A percentile compares a stretch with the other conserved stretches of the same genome.
Conservation (phyloP, 2,797 vertebrate species). For the Balearica regulorum region DNA sequence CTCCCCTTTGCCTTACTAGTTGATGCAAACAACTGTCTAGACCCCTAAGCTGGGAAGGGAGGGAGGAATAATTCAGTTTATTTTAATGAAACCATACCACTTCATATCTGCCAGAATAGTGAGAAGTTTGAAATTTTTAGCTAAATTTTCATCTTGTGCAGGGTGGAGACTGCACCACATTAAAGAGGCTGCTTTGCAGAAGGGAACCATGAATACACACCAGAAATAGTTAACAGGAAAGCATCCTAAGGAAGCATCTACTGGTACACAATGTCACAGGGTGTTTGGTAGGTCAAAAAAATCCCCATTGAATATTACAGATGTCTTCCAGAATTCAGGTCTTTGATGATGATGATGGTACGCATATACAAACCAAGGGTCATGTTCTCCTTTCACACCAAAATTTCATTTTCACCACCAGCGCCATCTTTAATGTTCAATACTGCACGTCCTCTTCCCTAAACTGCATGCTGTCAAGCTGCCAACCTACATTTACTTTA, state of each 20-base stretch:
- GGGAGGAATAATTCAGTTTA: background rate
- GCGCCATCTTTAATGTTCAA: fast-evolving
- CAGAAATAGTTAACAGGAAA: background rate
- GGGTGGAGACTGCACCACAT: too few species aligned
- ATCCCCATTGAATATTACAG: background rate
- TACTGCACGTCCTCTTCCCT: background rate
- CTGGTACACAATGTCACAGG: too few species aligned
- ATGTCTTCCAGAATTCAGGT: background rate
- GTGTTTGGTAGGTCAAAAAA: background rate
- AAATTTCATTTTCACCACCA: background rate
- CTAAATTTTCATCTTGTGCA: background rate
- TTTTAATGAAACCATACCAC: background rate
- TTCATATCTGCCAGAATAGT: background rate
- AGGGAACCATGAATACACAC: background rate
- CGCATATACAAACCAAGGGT: fast-evolving
- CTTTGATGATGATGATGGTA: background rate
- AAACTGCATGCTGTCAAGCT: background rate
- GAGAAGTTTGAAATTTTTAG: background rate
- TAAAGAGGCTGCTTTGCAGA: background rate
- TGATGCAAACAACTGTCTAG: background rate
- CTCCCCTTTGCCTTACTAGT: background rate
- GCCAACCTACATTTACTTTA: background rate
- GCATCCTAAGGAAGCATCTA: background rate
- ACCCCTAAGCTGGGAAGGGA: background rate
- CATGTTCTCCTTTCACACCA: background rate